Conservation (phyloP, 2,113 vertebrate species). For the Plecturocebus donacophilus region DNA sequence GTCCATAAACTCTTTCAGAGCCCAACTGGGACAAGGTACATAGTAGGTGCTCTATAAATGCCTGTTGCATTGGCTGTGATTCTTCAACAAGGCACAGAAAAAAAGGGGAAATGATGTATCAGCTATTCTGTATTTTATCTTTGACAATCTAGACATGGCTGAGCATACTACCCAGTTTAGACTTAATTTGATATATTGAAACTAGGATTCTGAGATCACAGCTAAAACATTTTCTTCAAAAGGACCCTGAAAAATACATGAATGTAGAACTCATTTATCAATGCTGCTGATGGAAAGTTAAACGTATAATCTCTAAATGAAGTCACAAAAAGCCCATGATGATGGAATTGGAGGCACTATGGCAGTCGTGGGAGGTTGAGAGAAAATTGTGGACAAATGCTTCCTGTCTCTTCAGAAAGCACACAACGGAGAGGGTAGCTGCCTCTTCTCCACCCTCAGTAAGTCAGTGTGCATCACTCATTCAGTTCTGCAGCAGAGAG, state of each 20-base stretch:
- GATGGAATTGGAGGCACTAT: neutral
- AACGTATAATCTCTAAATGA: neutral
- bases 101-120: neutral
- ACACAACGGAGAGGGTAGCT: no score
- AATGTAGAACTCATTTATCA: neutral
- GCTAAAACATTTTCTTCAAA: neutral
- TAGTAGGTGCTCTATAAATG: neutral
- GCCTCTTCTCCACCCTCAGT: neutral
- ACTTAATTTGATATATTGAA: neutral
- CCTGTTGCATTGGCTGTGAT: neutral
- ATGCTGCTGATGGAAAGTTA: neutral
- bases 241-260: neutral
- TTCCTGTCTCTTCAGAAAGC: neutral
- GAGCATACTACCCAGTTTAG: neutral
- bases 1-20: neutral
- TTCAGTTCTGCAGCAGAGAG: neutral
- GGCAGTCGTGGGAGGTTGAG: neutral
- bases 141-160: neutral
- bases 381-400: neutral
- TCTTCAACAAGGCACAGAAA: neutral
- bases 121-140: neutral
- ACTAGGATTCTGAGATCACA: conserved; percentile 17
- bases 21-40: neutral
- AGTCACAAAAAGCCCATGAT: neutral
- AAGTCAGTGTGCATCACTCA: neutral